Evolutionary conservation across 1,140 invertebrate species (phyloP).

Genomic region (Magallana gigas): DNA sequence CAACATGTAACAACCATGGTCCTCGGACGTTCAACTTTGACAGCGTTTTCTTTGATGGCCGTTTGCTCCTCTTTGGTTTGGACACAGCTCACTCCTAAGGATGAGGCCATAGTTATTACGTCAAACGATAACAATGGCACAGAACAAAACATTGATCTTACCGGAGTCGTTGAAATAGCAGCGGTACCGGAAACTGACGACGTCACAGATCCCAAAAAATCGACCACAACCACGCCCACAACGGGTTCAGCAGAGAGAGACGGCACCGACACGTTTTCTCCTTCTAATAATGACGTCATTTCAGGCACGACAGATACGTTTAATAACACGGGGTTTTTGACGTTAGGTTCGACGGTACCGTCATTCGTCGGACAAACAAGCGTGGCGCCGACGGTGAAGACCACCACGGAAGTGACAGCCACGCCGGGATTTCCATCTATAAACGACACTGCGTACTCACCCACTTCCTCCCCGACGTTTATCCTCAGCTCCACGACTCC

Average conservation of each 20-base stretch:
- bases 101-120: background rate
- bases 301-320: background rate
- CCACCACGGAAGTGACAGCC: background rate
- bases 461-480: background rate
- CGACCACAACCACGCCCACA: background rate
- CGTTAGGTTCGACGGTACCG: background rate
- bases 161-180: no score
- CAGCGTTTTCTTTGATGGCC: background rate
- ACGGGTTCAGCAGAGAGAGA: no score
- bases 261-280: no score
- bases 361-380: background rate
- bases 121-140: background rate
- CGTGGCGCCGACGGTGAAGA: background rate
- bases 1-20: background rate
- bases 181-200: no score
- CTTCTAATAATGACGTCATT: background rate
- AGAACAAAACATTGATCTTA: no score
- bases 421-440: background rate
- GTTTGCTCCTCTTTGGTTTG: background rate
- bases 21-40: background rate
- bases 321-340: background rate
- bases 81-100: background rate
- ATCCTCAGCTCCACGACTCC: background rate
- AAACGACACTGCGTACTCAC: background rate
- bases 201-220: background rate